Evolutionary conservation across 2,113 vertebrate genomes (phyloP).

Genomic region (Ptyas mucosa): DNA sequence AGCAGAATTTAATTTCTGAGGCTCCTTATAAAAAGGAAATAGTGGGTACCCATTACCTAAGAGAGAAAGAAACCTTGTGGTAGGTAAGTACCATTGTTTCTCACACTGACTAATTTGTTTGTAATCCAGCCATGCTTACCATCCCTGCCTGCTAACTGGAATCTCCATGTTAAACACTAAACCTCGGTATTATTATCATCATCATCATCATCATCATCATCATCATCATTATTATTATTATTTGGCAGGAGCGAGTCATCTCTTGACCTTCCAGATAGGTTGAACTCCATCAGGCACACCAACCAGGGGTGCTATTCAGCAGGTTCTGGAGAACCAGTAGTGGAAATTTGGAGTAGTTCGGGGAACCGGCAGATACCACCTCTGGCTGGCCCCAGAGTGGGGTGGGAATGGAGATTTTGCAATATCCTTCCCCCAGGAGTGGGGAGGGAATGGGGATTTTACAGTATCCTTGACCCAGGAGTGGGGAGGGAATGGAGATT

Average conservation of each 20-base stretch:
- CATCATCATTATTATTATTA: not conserved
- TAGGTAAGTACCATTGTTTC: not conserved
- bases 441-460: too few species aligned
- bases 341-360: too few species aligned
- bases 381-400: too few species aligned
- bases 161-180: not conserved
- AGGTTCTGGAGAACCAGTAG: too few species aligned
- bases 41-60: not conserved
- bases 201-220: too few species aligned
- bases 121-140: not conserved
- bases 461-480: too few species aligned
- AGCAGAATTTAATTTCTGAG: not conserved
- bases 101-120: not conserved
- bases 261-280: not conserved
- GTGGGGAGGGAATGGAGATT: too few species aligned
- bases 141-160: not conserved
- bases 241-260: not conserved
- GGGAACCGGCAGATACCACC: too few species aligned
- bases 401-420: too few species aligned
- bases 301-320: too few species aligned
- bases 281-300: not conserved
- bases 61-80: not conserved
- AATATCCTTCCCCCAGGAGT: too few species aligned
- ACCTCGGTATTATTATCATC: accelerated
- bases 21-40: not conserved